Evolutionary conservation across 2,888 invertebrate genomes (phyloP), one percentile per base, ranked within the genome.

Genomic region (Dynastes maya): DNA sequence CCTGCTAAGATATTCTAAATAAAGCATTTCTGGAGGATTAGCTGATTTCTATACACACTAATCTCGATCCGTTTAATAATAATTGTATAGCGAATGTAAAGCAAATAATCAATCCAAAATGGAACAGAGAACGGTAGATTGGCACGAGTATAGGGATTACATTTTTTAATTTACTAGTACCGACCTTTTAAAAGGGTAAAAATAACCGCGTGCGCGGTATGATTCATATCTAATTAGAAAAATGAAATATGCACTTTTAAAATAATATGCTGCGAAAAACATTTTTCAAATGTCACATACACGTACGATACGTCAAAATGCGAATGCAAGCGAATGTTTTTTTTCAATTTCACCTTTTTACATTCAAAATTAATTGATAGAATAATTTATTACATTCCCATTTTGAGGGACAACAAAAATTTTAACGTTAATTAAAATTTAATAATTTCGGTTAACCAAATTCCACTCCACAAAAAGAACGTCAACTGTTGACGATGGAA

Each of bases 201-300:
- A 68, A 68, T 68, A 68, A 22, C 68, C 27, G 27, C 49, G 68
- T 49, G 49, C n/a, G 16, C 9, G 68, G 49, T 27, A 13, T 45
- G 68, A 68, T 68, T 49, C 37, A 6, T 68, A 68, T 68, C 68
- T 49, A 49, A 68, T 68, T 49, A 27, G 49, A 29, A 67, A 67
- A 16, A 49, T 68, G 51, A 68, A 68, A 49, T 68, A 68, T 68
- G 68, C 49, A 45, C 49, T 68, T 68, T 51, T 49, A 27, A 68
- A 68, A 27, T 49, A 68, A 68, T 51, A 29, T 29, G 29, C 5
- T 11, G 5, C 6, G 27, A 61, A 27, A 61, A 11, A 29, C 29
- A 29, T 61, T 16, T 55, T 55, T 55, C 55, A 55, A 55, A 55
- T 55, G 55, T 16, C 55, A 55, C 16, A 55, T 16, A 22, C 55